Evolutionary conservation across 2,113 vertebrate genomes (phyloP), one percentile per base, ranked within the genome.

Genomic region (Xiphorhynchus elegans): DNA sequence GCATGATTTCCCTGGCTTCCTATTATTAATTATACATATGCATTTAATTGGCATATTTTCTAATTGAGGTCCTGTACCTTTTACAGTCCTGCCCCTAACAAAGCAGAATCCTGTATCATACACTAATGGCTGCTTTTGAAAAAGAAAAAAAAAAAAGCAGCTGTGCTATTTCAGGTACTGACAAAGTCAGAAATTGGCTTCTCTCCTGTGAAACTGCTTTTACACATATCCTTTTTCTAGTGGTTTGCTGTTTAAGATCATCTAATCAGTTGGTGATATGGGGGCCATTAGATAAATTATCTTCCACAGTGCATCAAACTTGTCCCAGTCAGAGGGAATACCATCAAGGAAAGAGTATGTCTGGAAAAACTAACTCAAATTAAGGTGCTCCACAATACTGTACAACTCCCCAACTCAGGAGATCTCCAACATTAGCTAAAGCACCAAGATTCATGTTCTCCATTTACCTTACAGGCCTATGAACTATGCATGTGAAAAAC

Each of bases 181-280:
- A 17, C 26, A 17, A 42, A 72, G 31, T 35, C 56, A 60, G 19
- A 28, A 87, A 49, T 1, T 6, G 20, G 23, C 49, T 73, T 68
- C 58, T 67, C 31, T 25, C 25, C 3, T 15, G 8, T 39, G 50
- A 72, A 87, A 52, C 4, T 39, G 11, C 15, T 70, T 53, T 50
- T 37, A 86, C 3, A 70, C 4, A 6, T 14, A 20, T 39, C 29
- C 8, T 59, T 63, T 68, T 81, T 33, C 63, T 21, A 66, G 6
- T 13, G 16, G 18, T 35, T 66, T 78, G 23, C 29, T 84, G 47
- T 49, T 74, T 50, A 46, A 60, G 56, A 60, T 46, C 40, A 29
- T 33, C 66, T 53, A 69, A 31, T 14, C 24, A 33, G 28, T 0
- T 53, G 16, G 6, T n/a, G 28, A 56, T n/a, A 70, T 0, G 2